A percentile compares a stretch with the other conserved stretches of the same genome.
Evolutionary conservation across 2,797 vertebrate species (phyloP).

Genomic region (Pangasius djambal): DNA sequence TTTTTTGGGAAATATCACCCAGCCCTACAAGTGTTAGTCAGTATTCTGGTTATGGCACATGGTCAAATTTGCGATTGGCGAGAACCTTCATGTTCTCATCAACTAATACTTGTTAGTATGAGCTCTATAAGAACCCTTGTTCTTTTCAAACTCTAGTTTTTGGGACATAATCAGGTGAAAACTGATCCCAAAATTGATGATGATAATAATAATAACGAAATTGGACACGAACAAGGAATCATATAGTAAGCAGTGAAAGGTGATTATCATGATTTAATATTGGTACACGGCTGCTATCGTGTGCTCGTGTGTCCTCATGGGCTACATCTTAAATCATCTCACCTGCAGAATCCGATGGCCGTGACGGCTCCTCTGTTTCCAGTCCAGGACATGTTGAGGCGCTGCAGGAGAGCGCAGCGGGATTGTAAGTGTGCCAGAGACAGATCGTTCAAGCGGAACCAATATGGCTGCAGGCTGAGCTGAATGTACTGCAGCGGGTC

Average conservation of each 20-base stretch:
- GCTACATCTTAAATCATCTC: slow-evolving; percentile 54
- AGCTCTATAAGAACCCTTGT: too few relatives aligned
- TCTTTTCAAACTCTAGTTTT: too few relatives aligned
- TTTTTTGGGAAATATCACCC: too few relatives aligned
- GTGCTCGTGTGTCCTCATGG: not conserved
- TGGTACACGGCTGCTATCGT: not conserved
- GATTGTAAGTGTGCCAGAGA: slow-evolving; percentile 90
- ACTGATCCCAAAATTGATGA: too few relatives aligned
- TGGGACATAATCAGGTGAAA: too few relatives aligned
- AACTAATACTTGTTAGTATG: too few relatives aligned
- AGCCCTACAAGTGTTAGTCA: too few relatives aligned
- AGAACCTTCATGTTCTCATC: too few relatives aligned
- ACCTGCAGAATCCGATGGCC: slow-evolving; percentile 93
- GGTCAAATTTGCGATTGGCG: too few relatives aligned
- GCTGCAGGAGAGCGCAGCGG: slow-evolving; percentile 92
- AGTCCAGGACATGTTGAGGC: slow-evolving; percentile 98
- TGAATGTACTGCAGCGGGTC: slow-evolving; percentile 97
- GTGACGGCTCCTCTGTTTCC: slow-evolving; percentile 94
- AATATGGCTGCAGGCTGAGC: slow-evolving; percentile 97
- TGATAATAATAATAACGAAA: too few relatives aligned
- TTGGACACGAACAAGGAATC: too few relatives aligned
- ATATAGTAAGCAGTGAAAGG: not conserved
- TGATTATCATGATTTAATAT: not conserved
- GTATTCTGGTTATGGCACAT: too few relatives aligned
- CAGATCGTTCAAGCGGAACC: slow-evolving; percentile 89